A percentile compares a stretch with the other conserved stretches of the same genome.
These are phyloP conservation scores for Cheilosia soror DNA, from an alignment of 2,888 invertebrate genomes.

Conservation along the genomic window DNA sequence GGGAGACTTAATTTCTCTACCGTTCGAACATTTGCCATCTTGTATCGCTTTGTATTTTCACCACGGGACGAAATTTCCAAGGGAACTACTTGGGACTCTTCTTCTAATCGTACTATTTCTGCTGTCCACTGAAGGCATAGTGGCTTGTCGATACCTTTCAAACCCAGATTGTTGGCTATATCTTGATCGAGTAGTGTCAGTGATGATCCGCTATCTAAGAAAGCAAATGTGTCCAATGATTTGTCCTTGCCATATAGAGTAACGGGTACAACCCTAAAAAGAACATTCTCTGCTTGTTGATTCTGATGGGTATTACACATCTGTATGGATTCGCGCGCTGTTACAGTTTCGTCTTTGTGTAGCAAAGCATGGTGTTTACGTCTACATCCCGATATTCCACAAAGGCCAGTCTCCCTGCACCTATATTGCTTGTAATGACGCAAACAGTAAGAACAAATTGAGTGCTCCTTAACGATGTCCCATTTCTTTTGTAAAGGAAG, in stretches of 20 bases:
- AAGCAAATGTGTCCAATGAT: constrained; percentile 18
- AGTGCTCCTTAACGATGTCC: not conserved
- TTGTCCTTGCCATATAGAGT: constrained; percentile 36
- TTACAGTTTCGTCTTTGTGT: not conserved
- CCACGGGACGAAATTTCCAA: constrained; percentile 36
- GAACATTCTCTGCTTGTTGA: not conserved
- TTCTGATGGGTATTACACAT: constrained; percentile 15
- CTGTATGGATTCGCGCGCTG: not conserved
- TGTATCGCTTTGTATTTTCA: not conserved
- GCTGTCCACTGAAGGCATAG: constrained; percentile 43
- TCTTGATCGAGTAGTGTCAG: constrained; percentile 12
- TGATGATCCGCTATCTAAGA: constrained; percentile 16
- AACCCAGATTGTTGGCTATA: constrained; percentile 7
- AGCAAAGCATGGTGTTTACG: not conserved
- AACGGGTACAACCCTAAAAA: constrained; percentile 43
- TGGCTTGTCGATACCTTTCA: constrained; percentile 16
- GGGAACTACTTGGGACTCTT: constrained; percentile 29
- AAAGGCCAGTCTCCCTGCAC: not conserved
- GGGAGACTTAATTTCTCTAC: constrained; percentile 52
- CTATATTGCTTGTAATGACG: not conserved
- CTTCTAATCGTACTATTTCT: constrained; percentile 21
- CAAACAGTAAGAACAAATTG: constrained; percentile 1
- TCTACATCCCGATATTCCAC: not conserved
- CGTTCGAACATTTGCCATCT: constrained; percentile 21
- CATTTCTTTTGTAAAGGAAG: not conserved